Conservation (phyloP, 2,797 vertebrate species). For the Garrulus glandarius region DNA sequence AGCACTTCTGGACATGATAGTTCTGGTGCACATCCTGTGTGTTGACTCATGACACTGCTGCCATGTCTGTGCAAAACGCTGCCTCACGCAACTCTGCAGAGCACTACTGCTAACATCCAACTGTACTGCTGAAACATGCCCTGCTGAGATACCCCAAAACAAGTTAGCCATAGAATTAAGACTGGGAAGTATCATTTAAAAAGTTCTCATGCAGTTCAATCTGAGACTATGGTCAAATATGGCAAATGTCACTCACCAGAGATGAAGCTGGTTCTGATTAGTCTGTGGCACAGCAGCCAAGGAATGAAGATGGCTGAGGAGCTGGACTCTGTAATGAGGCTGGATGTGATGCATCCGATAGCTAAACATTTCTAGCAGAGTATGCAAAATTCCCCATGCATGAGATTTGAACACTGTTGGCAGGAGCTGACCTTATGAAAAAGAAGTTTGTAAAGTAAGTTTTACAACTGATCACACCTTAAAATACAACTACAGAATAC, state of each 20-base stretch:
- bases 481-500: not conserved
- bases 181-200: not conserved
- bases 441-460: not conserved
- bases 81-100: not conserved
- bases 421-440: slow-evolving; percentile 87
- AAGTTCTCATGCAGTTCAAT: not conserved
- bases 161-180: not conserved
- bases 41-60: not conserved
- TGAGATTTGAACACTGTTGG: slow-evolving; percentile 98
- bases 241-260: slow-evolving; percentile 81
- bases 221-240: not conserved
- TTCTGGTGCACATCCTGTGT: not conserved
- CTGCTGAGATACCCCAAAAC: not conserved
- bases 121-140: not conserved
- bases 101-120: not conserved
- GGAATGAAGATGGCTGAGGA: slow-evolving; percentile 95
- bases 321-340: slow-evolving; percentile 95
- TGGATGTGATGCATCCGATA: slow-evolving; percentile 99
- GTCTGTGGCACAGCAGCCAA: slow-evolving; percentile 95
- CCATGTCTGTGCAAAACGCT: accelerated
- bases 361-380: slow-evolving; percentile 97
- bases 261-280: slow-evolving; percentile 98
- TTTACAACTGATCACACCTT: not conserved
- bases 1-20: not conserved
- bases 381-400: slow-evolving; percentile 97